phyloP scores from a whole-genome alignment of 2,797 vertebrate species.

The Protonibea diacanthus region DNA sequence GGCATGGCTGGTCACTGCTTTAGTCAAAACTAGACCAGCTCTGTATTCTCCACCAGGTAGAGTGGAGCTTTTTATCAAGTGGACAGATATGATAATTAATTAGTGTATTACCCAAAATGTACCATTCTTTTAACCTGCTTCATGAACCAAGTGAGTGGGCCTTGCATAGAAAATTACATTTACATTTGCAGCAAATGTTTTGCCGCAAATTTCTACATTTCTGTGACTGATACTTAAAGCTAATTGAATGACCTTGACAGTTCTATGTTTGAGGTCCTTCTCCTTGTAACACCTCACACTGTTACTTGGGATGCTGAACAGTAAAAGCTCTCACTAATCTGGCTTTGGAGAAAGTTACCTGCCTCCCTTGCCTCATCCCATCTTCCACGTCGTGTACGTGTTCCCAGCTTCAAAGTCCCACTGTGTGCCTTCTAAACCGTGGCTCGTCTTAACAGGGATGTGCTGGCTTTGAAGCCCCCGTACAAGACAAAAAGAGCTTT shows the following conservation, averaged over 20 bases:
- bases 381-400: slow-evolving; percentile 28
- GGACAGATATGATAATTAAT: background rate
- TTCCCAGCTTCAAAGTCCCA: slow-evolving; percentile 65
- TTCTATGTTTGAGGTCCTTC: background rate
- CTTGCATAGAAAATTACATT: background rate
- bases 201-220: background rate
- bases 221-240: slow-evolving; percentile 3
- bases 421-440: slow-evolving; percentile 62
- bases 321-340: slow-evolving; percentile 46
- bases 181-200: background rate
- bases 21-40: no score
- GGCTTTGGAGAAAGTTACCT: slow-evolving; percentile 45
- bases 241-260: slow-evolving; percentile 39
- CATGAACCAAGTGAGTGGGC: slow-evolving; percentile 3
- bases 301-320: slow-evolving; percentile 26
- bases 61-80: background rate
- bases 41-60: no score
- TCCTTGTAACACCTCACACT: slow-evolving; percentile 20
- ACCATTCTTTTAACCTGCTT: slow-evolving; percentile 14
- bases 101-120: slow-evolving; percentile 1
- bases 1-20: no score
- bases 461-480: slow-evolving; percentile 73
- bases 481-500: slow-evolving; percentile 83
- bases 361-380: slow-evolving; percentile 23
- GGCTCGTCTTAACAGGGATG: slow-evolving; percentile 64